Evolutionary conservation across 1,140 invertebrate genomes (phyloP), one percentile per base, ranked within the genome.

Genomic region (Gerris buenoi): DNA sequence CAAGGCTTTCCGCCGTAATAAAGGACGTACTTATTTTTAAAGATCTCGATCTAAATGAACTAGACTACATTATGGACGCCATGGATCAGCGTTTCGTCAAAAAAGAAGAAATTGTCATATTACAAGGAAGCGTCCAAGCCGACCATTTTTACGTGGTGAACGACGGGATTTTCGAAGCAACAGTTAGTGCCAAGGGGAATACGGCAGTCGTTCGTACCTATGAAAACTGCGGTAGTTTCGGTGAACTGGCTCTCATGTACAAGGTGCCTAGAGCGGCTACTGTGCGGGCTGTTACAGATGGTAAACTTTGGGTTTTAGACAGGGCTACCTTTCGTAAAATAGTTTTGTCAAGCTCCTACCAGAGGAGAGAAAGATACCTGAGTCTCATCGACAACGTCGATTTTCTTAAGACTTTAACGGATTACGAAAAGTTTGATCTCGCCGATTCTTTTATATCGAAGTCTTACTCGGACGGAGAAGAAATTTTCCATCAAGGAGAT

Each of bases 111-210:
- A 77, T 78, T 67, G 79, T 86, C 29, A 86, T 86, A 68, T 76
- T 26, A 26, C 27, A 67, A 63, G 60, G 61, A 1, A 25, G 22
- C n/a, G 33, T 10, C 5, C 60, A 60, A 23, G 66, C 83, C 46
- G 84, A 98, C 79, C 95, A 96, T 80, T 97, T 97, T 79, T 98
- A 97, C 80, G 92, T 97, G 72, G 95, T 97, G 75, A 90, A 95
- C 80, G 85, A 83, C 88, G 93, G 93, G 61, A 84, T 85, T 68
- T 97, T 89, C 77, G 87, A 95, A 73, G 93, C 95, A 46, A 46
- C 5, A 10, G 88, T 86, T 75, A 93, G 96, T 72, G 80, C 80
- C 25, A 81, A 80, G 25, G 73, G 74, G 26, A 79, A 79, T 65
- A 75, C 73, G 10, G 58, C 69, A 70, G 83, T 85, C 73, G 90